phyloP scores from a whole-genome alignment of 2,888 invertebrate genomes.

The Oxytorus armatus region DNA sequence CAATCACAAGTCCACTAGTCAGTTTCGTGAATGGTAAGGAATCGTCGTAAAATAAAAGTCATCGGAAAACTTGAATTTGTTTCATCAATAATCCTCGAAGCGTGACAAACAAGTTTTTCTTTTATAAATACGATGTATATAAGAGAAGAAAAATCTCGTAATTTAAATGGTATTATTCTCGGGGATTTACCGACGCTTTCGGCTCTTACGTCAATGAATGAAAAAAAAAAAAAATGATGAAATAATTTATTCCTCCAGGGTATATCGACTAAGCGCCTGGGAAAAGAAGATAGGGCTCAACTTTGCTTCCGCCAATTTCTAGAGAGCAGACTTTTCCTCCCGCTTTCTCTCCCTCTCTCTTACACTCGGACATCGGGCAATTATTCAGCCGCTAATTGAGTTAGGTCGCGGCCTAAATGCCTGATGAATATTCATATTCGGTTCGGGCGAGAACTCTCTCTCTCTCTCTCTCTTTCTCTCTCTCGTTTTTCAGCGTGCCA shows the following conservation, averaged over 20 bases:
- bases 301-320: constrained; percentile 72
- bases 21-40: no score
- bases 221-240: constrained; percentile 23
- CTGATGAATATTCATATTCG: constrained; percentile 80
- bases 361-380: constrained; percentile 76
- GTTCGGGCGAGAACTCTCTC: constrained; percentile 35
- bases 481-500: constrained; percentile 38
- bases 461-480: not conserved
- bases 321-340: constrained; percentile 43
- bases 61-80: no score
- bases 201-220: constrained; percentile 14
- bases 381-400: constrained; percentile 80
- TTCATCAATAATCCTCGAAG: not conserved
- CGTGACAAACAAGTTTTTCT: no score
- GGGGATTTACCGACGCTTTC: not conserved
- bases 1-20: no score
- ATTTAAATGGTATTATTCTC: constrained; percentile 26
- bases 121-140: not conserved
- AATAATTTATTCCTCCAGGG: constrained; percentile 44
- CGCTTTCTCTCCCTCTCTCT: constrained; percentile 64
- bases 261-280: constrained; percentile 26
- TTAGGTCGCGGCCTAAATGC: constrained; percentile 79
- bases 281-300: constrained; percentile 27
- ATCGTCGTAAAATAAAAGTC: no score
- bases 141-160: not conserved